A percentile compares a stretch with the other conserved stretches of the same genome.
Evolutionary conservation across 1,140 invertebrate species (phyloP).

Genomic region (Mercenaria mercenaria): DNA sequence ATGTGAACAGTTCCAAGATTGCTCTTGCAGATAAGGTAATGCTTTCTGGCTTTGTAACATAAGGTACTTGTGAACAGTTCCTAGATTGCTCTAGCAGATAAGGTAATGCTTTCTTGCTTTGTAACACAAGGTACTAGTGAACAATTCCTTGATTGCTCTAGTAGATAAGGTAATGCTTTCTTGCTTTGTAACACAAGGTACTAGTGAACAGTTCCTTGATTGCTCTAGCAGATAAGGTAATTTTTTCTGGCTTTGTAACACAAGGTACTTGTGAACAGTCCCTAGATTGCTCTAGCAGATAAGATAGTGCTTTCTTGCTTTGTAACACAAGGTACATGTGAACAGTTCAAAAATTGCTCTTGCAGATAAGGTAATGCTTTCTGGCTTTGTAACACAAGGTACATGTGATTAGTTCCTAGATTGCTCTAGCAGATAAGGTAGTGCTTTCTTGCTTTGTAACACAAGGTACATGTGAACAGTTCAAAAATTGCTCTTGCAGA

Average conservation of each 20-base stretch:
- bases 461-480: constrained; percentile 89
- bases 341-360: background rate
- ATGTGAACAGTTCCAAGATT: no score
- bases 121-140: no score
- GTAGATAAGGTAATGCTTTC: constrained; percentile 89
- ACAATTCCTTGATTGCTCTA: no score
- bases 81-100: background rate
- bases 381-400: no score
- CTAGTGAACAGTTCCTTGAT: constrained; percentile 81
- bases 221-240: constrained; percentile 76
- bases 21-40: no score
- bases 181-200: constrained; percentile 95
- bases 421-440: no score
- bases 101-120: background rate
- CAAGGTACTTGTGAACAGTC: no score
- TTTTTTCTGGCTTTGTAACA: background rate
- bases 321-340: background rate
- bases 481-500: constrained; percentile 75
- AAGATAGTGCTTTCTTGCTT: no score
- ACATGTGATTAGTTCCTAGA: no score
- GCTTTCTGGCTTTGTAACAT: no score
- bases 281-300: no score
- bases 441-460: constrained; percentile 95
- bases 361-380: background rate
- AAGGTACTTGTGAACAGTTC: background rate